Percentiles rank a stretch among this genome's conserved stretches.
Evolutionary conservation across 2,888 invertebrate genomes (phyloP).

Genomic region (Archips crataeganus): DNA sequence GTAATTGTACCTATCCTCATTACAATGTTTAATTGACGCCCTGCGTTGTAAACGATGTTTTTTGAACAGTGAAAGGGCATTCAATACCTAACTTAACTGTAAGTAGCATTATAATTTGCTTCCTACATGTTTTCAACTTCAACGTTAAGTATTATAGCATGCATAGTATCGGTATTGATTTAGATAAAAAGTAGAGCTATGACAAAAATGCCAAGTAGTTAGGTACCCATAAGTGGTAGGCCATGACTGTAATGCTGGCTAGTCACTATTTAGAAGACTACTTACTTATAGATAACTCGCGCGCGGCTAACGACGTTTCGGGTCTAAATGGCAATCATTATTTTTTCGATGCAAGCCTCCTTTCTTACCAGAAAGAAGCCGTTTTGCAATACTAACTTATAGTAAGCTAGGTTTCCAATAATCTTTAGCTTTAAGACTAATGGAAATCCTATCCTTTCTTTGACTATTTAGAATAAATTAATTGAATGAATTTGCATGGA

Average conservation of each 20-base stretch:
- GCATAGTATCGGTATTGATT: constrained; percentile 40
- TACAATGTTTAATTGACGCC: constrained; percentile 34
- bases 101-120: constrained; percentile 14
- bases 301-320: constrained; percentile 35
- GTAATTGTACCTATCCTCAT: constrained; percentile 49
- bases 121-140: constrained; percentile 30
- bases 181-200: constrained; percentile 45
- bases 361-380: constrained; percentile 74
- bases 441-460: constrained; percentile 68
- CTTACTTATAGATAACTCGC: constrained; percentile 42
- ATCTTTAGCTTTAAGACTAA: constrained; percentile 74
- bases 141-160: constrained; percentile 36
- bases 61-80: constrained; percentile 42
- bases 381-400: constrained; percentile 65
- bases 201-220: constrained; percentile 37
- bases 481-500: constrained; percentile 50
- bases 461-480: constrained; percentile 51
- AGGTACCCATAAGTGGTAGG: constrained; percentile 53
- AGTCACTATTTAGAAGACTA: constrained; percentile 56
- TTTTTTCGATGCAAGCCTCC: constrained; percentile 67
- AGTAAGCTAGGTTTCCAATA: constrained; percentile 71
- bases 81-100: constrained; percentile 38
- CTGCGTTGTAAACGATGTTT: constrained; percentile 22
- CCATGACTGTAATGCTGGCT: constrained; percentile 63
- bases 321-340: constrained; percentile 17